phyloP scores from a whole-genome alignment of 2,113 vertebrate species.

The Oryzias woworae region DNA sequence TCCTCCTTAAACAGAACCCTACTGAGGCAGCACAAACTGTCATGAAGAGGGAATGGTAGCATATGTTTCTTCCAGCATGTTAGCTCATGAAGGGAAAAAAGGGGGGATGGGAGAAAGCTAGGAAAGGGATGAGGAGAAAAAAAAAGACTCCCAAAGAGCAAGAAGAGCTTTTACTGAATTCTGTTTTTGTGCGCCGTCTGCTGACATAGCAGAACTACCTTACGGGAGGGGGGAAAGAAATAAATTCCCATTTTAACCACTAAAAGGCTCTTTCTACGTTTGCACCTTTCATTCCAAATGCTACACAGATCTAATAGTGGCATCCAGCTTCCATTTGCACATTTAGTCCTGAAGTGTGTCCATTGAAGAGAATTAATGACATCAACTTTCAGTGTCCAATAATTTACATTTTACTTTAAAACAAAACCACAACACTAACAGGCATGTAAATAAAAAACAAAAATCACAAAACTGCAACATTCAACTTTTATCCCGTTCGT shows the following conservation, averaged over 20 bases:
- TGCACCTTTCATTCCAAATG: constrained; percentile 62
- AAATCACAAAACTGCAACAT: too few relatives aligned
- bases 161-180: constrained; percentile 79
- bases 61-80: constrained; percentile 82
- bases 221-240: constrained; percentile 52
- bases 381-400: too few relatives aligned
- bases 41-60: constrained; percentile 75
- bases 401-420: too few relatives aligned
- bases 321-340: constrained; percentile 65
- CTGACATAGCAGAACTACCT: constrained; percentile 80
- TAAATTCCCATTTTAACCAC: constrained; percentile 66
- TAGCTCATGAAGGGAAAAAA: constrained; percentile 60
- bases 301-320: constrained; percentile 75
- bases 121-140: constrained; percentile 42
- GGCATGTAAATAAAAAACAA: too few relatives aligned
- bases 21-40: constrained; percentile 76
- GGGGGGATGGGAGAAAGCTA: constrained; percentile 74
- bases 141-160: constrained; percentile 58
- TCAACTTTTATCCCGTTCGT: too few relatives aligned
- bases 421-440: too few relatives aligned
- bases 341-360: constrained; percentile 9
- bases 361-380: too few relatives aligned
- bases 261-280: constrained; percentile 72
- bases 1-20: constrained; percentile 68
- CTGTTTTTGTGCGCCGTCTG: constrained; percentile 78